A percentile compares a stretch with the other conserved stretches of the same genome.
Evolutionary conservation across 2,888 invertebrate genomes (phyloP).

Genomic region (Tridacna gigas): DNA sequence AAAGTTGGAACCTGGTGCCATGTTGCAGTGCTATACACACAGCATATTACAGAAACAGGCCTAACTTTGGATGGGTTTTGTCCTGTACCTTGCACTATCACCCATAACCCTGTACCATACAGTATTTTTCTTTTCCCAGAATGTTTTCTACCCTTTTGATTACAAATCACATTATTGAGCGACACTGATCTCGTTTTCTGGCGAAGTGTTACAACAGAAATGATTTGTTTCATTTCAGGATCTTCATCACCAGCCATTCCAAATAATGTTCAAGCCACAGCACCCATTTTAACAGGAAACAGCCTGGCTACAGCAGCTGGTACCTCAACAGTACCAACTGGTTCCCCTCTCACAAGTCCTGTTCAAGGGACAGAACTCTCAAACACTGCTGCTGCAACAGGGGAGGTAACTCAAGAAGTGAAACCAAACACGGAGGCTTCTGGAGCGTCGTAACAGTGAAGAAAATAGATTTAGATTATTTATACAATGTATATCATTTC

Average conservation of each 20-base stretch:
- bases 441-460: conserved; percentile 48
- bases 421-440: conserved; percentile 31
- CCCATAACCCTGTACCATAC: no score
- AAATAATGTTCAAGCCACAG: conserved; percentile 10
- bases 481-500: no score
- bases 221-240: conserved; percentile 10
- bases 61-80: no score
- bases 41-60: no score
- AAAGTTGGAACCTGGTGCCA: no score
- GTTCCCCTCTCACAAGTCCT: conserved; percentile 26
- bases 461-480: neutral
- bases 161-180: no score
- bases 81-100: no score
- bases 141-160: no score
- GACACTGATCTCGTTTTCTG: no score
- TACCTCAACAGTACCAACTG: conserved; percentile 19
- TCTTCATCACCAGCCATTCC: conserved; percentile 15
- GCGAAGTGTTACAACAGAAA: no score
- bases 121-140: no score
- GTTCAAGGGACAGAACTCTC: conserved; percentile 40
- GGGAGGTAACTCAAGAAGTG: conserved; percentile 16
- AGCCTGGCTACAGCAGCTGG: conserved; percentile 40
- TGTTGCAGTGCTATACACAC: no score
- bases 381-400: conserved; percentile 35
- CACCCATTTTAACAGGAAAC: neutral